Conservation (phyloP, 2,113 vertebrate species). For the Eulemur rufifrons region DNA sequence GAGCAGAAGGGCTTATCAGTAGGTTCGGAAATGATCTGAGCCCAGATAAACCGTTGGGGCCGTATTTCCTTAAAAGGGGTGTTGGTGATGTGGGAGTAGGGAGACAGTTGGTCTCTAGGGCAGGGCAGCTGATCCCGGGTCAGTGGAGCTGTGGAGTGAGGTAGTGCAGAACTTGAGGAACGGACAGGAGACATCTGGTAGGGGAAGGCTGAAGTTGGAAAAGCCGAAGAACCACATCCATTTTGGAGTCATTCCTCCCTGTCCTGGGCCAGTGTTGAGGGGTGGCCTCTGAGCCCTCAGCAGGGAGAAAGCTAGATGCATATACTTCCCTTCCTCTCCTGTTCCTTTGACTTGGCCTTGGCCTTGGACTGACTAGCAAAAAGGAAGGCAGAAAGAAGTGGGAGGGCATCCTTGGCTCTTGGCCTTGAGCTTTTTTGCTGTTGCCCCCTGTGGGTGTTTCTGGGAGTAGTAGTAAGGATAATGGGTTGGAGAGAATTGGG, state of each 20-base stretch:
- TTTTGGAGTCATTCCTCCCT: not conserved
- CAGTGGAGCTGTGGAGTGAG: not conserved
- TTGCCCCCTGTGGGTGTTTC: not conserved
- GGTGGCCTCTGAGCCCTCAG: not conserved
- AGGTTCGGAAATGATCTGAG: not conserved
- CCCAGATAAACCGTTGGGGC: not conserved
- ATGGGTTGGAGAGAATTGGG: not conserved
- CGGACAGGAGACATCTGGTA: not conserved
- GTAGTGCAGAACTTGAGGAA: not conserved
- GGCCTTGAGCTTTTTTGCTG: not conserved
- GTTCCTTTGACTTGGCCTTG: not conserved
- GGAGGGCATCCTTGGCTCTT: not conserved
- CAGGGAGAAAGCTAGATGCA: not conserved
- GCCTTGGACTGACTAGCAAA: not conserved
- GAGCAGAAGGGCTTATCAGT: conserved; percentile 1
- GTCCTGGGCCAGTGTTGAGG: not conserved
- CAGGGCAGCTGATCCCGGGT: not conserved
- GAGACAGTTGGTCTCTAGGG: not conserved
- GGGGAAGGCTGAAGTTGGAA: not conserved
- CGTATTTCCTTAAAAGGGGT: not conserved
- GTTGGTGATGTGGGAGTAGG: not conserved
- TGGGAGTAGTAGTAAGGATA: not conserved
- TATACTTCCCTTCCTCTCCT: not conserved
- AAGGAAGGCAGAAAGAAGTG: not conserved
- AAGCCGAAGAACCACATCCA: not conserved